These are phyloP conservation scores for Aproaerema taeniolella DNA, from an alignment of 2,888 invertebrate genomes.

Conservation along the genomic window DNA sequence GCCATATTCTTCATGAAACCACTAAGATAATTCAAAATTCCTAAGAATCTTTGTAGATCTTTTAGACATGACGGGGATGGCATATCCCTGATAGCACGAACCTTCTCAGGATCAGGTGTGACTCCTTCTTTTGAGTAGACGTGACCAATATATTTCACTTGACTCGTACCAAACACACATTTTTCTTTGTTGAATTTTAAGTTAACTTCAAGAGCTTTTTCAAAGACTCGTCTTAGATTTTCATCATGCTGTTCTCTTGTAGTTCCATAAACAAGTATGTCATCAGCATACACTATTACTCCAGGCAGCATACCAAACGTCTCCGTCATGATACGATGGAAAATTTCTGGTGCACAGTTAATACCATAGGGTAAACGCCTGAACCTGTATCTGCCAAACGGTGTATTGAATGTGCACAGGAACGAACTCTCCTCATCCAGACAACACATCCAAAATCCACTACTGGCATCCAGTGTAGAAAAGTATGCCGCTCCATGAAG, in stretches of 20 bases:
- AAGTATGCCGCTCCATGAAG: slow-evolving; percentile 18
- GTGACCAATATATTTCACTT: slow-evolving; percentile 21
- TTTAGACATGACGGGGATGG: slow-evolving; percentile 13
- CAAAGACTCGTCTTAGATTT: slow-evolving; percentile 12
- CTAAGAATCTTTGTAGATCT: slow-evolving; percentile 24
- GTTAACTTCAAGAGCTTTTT: slow-evolving; percentile 17
- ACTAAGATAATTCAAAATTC: slow-evolving; percentile 22
- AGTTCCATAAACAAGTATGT: slow-evolving; percentile 19
- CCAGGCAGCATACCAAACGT: slow-evolving; percentile 16
- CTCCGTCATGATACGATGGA: slow-evolving; percentile 21
- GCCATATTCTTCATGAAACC: slow-evolving; percentile 19
- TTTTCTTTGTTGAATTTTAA: slow-evolving; percentile 20
- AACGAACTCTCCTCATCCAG: slow-evolving; percentile 16
- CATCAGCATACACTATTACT: slow-evolving; percentile 21
- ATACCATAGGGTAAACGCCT: slow-evolving; percentile 21
- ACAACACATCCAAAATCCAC: slow-evolving; percentile 22
- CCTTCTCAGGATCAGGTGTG: slow-evolving; percentile 13
- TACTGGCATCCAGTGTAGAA: slow-evolving; percentile 21
- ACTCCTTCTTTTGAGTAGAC: slow-evolving; percentile 19
- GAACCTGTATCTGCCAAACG: slow-evolving; percentile 20
- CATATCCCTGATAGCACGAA: slow-evolving; percentile 21
- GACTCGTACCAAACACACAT: slow-evolving; percentile 11
- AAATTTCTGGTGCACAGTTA: slow-evolving; percentile 20
- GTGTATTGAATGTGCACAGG: slow-evolving; percentile 25
- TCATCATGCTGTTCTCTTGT: slow-evolving; percentile 15